Evolutionary conservation across 2,888 invertebrate genomes (phyloP), one percentile per base, ranked within the genome.

Genomic region (Megaustenia siamemsis): DNA sequence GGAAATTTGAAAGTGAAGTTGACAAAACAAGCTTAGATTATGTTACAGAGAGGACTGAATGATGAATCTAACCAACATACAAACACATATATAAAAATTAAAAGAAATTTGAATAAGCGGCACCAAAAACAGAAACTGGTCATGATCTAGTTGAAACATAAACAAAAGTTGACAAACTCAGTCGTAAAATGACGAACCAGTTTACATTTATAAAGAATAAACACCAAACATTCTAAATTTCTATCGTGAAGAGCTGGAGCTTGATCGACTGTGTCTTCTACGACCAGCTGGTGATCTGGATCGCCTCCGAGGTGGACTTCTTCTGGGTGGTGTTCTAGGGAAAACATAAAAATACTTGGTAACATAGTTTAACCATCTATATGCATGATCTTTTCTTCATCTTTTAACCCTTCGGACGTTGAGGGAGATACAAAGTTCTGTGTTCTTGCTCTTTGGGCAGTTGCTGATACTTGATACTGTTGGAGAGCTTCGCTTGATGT

Each of bases 191-290:
- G 60, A 6, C n/a, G 60, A 60, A 60, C n/a, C 60, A 60, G 28
- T 60, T 28, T 28, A 3, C n/a, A 28, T 2, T 60, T 5, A 8
- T 28, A n/a, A 28, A 28, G 18, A 68, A 40, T 1, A 69, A 40
- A 69, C 49, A 38, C 10, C 6, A n/a, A 6, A 40, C 24, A 6
- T 4, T 40, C 2, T 40, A 32, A 53, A 15, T 38, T 21, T 18
- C 38, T 69, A 80, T 45, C 91, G 87, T 40, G 92, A 92, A 40
- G 93, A 93, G 83, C 93, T 93, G 10, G 94, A 94, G 82, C 93
- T 93, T 40, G 94, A 93, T 81, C 94, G 87, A 86, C 93, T 93
- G 90, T 93, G 93, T 68, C 94, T 88, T 40, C 94, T 88, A 24
- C 94, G 89, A 43, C 92, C 89, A 8, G 91, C 92, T 56, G 93